phyloP scores from a whole-genome alignment of 2,797 vertebrate species.

The Fratercula arctica region DNA sequence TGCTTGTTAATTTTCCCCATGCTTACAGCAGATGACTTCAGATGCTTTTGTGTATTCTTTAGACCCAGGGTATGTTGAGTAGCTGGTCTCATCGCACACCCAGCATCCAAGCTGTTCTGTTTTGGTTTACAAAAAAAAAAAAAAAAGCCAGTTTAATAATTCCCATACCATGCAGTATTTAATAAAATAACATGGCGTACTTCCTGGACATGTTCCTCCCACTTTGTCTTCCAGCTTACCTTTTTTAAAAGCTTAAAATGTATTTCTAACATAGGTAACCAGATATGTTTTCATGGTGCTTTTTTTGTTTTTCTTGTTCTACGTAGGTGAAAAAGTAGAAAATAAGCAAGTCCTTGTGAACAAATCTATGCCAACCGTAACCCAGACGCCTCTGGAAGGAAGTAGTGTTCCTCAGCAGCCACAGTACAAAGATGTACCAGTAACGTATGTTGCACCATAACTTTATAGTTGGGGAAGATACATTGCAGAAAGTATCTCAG shows the following conservation, averaged over 20 bases:
- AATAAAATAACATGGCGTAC: neutral
- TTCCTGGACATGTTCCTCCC: neutral
- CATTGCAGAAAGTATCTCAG: neutral
- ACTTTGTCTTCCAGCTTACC: neutral
- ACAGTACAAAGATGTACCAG: slow-evolving; percentile 94
- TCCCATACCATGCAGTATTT: neutral
- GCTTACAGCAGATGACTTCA: neutral
- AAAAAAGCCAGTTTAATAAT: neutral
- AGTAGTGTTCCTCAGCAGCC: slow-evolving; percentile 90
- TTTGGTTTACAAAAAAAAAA: neutral
- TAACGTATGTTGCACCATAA: slow-evolving; percentile 83
- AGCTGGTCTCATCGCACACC: neutral
- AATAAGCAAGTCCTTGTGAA: slow-evolving; percentile 98
- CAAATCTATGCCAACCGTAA: slow-evolving; percentile 98
- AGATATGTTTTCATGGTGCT: neutral
- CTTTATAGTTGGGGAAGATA: neutral
- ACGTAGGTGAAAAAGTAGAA: slow-evolving; percentile 93
- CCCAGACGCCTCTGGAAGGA: slow-evolving; percentile 96
- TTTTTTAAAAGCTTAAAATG: neutral
- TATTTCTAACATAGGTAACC: neutral
- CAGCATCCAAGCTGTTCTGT: neutral
- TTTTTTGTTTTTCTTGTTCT: neutral
- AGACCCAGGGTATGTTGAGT: neutral
- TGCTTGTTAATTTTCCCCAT: neutral
- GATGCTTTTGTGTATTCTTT: neutral